Base-by-base conservation (phyloP, 2,888 invertebrate genomes). In the Patella caerulea region DNA sequence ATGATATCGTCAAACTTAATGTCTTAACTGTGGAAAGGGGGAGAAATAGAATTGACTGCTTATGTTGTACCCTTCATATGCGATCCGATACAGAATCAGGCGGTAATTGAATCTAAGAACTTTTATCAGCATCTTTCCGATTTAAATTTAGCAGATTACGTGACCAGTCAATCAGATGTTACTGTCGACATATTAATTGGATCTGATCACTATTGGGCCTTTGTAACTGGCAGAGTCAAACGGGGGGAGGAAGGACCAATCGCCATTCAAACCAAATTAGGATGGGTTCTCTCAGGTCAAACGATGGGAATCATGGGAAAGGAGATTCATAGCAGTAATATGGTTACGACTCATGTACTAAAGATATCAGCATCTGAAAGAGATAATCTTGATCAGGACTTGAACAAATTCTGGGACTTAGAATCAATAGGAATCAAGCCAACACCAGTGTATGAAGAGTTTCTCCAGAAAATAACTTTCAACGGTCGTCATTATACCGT, bases 251-350 rank as follows among this genome's bases (percentile, higher is more conserved):
- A 71, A 14, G 71, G 71, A 34, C n/a, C n/a, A n/a, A n/a, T n/a
- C n/a, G n/a, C 71, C 15, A 19, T 71, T 19, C 14, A 71, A 4
- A 29, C 71, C 17, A 71, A 71, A 71, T 29, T 71, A 15, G 71
- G 71, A 71, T 71, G 34, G 24, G 34, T 71, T 19, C 71, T 71
- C 14, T 71, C 71, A 14, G 71, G 71, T 14, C 71, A 15, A n/a
- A 71, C 19, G 34, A n/a, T 15, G 14, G 19, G 14, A 15, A 15
- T 15, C 14, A 24, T 15, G 14, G 29, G 34, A 15, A 15, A 24
- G 19, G 15, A 71, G 14, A 71, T 71, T 71, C 14, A 15, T n/a
- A 71, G 11, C 1, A 56, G 56, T n/a, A 14, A 12, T 56, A 14
- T 56, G n/a, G n/a, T 56, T n/a, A 56, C 15, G 3, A 56, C 56